Conservation (phyloP, 2,113 vertebrate genomes). For the Typhlomys cinereus region DNA sequence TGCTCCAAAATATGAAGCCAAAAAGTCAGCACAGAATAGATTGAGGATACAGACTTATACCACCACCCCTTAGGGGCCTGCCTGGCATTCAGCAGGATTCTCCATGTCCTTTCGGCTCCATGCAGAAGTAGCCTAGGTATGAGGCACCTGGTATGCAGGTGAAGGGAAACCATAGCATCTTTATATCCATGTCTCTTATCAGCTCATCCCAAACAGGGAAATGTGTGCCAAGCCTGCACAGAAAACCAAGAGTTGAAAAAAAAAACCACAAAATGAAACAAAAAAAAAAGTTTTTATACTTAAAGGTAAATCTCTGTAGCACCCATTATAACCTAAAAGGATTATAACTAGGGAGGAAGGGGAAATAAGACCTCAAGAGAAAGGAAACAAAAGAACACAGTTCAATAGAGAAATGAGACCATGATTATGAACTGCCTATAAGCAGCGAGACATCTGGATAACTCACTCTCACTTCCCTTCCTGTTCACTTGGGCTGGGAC, state of each 20-base stretch:
- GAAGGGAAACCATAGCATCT: not conserved
- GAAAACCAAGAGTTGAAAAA: not conserved
- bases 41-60: not conserved
- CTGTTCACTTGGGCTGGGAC: no score
- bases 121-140: not conserved
- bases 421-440: no score
- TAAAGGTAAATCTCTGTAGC: no score
- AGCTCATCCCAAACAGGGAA: not conserved
- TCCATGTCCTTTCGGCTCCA: not conserved
- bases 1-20: not conserved
- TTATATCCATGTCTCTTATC: not conserved
- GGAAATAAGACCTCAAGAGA: no score
- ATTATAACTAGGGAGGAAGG: no score
- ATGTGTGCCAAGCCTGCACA: not conserved
- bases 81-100: not conserved
- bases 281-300: no score
- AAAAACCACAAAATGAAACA: no score
- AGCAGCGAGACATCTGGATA: no score
- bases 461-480: no score
- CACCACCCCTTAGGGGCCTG: not conserved
- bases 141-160: not conserved
- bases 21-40: not conserved
- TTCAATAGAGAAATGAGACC: no score
- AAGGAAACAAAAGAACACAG: no score
- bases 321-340: no score